Conservation (phyloP, 2,797 vertebrate genomes). For the Poecilia velifera region DNA sequence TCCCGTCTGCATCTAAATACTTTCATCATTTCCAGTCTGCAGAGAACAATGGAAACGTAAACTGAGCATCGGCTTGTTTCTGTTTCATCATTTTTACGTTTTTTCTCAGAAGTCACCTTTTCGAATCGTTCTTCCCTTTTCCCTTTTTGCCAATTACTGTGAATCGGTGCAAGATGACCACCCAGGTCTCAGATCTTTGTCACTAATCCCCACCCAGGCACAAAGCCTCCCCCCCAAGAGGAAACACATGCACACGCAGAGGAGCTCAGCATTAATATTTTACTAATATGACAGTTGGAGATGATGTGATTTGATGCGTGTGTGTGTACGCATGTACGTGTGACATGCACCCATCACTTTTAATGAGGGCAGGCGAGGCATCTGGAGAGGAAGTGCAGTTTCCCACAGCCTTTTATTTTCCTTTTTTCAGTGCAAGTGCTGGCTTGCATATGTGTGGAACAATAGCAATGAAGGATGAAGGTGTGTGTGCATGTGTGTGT, state of each 20-base stretch:
- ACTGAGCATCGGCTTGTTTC: background rate
- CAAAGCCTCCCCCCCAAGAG: constrained; percentile 19
- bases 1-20: background rate
- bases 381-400: constrained; percentile 57
- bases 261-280: constrained; percentile 76
- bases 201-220: constrained; percentile 24
- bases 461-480: constrained; percentile 3
- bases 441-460: constrained; percentile 20
- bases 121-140: background rate
- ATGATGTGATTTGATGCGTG: constrained; percentile 64
- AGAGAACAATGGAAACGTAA: background rate
- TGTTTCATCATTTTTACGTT: background rate
- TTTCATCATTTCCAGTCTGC: background rate
- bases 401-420: constrained; percentile 57
- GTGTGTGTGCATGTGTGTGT: constrained; percentile 23
- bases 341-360: constrained; percentile 80
- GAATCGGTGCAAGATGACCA: constrained; percentile 58
- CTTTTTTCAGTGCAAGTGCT: constrained; percentile 42
- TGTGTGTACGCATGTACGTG: constrained; percentile 37
- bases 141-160: constrained; percentile 29
- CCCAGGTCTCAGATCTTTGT: constrained; percentile 53
- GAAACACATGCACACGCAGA: constrained; percentile 50
- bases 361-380: constrained; percentile 81
- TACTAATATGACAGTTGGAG: constrained; percentile 77
- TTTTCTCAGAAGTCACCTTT: background rate